phyloP scores from a whole-genome alignment of 2,113 vertebrate genomes.

The Neogale vison region DNA sequence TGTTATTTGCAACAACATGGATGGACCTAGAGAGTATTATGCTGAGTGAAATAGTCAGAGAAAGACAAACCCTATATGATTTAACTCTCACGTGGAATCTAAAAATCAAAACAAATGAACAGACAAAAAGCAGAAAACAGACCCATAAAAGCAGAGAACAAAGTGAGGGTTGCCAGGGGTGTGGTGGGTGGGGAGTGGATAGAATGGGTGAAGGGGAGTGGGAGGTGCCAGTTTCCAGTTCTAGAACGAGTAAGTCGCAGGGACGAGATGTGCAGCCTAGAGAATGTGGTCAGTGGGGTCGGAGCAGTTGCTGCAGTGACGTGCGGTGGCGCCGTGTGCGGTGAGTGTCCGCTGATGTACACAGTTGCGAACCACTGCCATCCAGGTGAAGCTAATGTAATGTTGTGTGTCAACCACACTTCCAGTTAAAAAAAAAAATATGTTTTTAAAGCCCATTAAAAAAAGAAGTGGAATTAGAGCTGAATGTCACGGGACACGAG shows the following conservation, averaged over 20 bases:
- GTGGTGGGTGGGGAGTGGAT: neutral
- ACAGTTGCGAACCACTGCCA: neutral
- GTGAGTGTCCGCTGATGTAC: accelerated
- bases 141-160: neutral
- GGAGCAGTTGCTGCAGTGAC: too few relatives aligned
- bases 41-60: neutral
- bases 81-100: neutral
- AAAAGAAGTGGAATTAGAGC: neutral
- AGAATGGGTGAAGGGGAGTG: neutral
- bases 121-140: neutral
- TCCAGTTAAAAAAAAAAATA: neutral
- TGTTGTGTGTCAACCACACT: neutral
- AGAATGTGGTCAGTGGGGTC: neutral
- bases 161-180: neutral
- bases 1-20: neutral
- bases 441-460: neutral
- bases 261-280: neutral
- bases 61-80: neutral
- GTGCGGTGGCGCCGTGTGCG: neutral
- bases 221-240: neutral
- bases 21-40: neutral
- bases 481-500: neutral
- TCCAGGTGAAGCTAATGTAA: neutral
- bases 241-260: neutral
- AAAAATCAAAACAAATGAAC: neutral